Percentiles rank a stretch among this genome's conserved stretches.
These are phyloP conservation scores for Saturnia japonica DNA, from an alignment of 2,888 invertebrate genomes.

Conservation along the genomic window DNA sequence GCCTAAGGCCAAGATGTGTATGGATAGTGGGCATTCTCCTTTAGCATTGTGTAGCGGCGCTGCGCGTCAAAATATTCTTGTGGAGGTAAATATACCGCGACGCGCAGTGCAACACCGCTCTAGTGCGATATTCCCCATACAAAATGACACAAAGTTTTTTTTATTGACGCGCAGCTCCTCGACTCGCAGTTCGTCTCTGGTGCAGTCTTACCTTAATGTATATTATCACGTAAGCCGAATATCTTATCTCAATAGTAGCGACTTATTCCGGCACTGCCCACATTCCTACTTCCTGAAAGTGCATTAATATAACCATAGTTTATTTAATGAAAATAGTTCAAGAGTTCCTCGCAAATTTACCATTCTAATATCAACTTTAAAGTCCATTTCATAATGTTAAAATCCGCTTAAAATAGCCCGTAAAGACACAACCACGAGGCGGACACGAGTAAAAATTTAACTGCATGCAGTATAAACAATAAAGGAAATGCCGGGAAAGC, in stretches of 20 bases:
- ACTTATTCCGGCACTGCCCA: background rate
- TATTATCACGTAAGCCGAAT: background rate
- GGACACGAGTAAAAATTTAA: background rate
- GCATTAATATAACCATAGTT: background rate
- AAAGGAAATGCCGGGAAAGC: constrained; percentile 1
- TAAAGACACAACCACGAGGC: background rate
- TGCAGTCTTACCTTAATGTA: too few relatives aligned
- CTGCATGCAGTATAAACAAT: background rate
- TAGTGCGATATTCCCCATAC: too few relatives aligned
- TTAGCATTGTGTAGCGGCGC: too few relatives aligned
- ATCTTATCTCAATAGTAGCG: background rate
- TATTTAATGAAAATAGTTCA: background rate
- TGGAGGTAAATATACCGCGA: too few relatives aligned
- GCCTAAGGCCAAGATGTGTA: too few relatives aligned
- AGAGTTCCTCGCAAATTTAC: background rate
- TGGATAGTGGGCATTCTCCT: too few relatives aligned
- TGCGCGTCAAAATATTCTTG: too few relatives aligned
- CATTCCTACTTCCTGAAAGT: background rate
- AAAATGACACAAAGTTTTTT: too few relatives aligned
- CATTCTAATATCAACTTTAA: background rate
- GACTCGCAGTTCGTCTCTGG: too few relatives aligned
- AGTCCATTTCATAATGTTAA: background rate
- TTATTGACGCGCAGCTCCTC: too few relatives aligned
- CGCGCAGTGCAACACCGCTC: too few relatives aligned
- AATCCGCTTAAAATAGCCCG: background rate